These are phyloP conservation scores for Galaxias olidus DNA, from an alignment of 2,797 vertebrate genomes.

Conservation along the genomic window DNA sequence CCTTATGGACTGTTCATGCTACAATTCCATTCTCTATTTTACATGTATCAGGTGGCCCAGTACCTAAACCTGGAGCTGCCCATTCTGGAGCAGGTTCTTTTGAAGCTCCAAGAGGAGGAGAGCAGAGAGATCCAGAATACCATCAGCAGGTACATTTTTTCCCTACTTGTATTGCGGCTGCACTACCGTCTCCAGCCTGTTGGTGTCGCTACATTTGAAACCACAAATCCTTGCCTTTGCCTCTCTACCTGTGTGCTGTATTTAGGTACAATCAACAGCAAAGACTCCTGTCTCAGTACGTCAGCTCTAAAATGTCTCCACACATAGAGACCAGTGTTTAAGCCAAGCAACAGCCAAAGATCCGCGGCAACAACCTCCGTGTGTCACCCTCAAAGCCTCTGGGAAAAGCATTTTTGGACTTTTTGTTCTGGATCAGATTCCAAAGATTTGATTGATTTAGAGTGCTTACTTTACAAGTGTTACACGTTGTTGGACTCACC, in stretches of 20 bases:
- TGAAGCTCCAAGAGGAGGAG: conserved; percentile 84
- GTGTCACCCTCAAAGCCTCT: no score
- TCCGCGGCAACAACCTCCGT: background rate
- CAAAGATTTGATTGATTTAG: no score
- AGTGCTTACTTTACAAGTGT: no score
- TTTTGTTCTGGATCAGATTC: no score
- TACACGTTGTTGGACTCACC: no score
- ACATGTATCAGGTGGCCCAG: background rate
- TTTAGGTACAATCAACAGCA: conserved; percentile 79
- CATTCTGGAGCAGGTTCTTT: conserved; percentile 84
- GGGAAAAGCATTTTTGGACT: no score
- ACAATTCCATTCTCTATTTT: no score
- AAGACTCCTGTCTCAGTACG: conserved; percentile 65
- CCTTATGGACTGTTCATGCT: no score
- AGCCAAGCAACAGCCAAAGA: background rate
- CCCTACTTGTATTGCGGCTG: background rate
- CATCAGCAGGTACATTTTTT: conserved; percentile 75
- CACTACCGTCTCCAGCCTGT: background rate
- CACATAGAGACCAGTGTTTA: conserved; percentile 84
- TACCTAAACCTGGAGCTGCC: conserved; percentile 86
- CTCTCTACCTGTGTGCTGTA: background rate
- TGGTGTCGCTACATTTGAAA: background rate
- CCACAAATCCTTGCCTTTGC: background rate
- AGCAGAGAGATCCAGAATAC: conserved; percentile 79
- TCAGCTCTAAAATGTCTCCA: conserved; percentile 60